Evolutionary conservation across 2,113 vertebrate genomes (phyloP).

Genomic region (Alectura lathami): DNA sequence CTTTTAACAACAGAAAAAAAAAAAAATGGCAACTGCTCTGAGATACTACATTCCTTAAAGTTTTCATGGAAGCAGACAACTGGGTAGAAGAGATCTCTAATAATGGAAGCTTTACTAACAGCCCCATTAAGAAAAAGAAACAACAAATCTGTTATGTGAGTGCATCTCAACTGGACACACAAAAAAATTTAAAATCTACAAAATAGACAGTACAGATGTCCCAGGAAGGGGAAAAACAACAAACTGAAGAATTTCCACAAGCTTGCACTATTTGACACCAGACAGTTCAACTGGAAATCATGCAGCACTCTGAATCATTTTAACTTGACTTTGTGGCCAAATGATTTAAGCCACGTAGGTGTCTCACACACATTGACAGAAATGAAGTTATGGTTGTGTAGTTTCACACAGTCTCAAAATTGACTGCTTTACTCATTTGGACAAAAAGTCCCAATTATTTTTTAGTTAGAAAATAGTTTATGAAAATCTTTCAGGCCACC

Average conservation of each 20-base stretch:
- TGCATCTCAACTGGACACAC: no score
- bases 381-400: background rate
- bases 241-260: background rate
- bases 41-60: background rate
- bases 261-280: background rate
- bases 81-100: background rate
- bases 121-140: background rate
- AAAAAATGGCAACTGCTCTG: background rate
- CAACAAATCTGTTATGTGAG: background rate
- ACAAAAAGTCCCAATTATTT: background rate
- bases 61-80: background rate
- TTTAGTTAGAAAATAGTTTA: background rate
- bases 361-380: background rate
- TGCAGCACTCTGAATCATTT: background rate
- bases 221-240: background rate
- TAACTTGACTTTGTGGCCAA: background rate
- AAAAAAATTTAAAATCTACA: no score
- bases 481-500: background rate
- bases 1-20: no score
- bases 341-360: background rate
- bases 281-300: background rate
- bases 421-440: background rate
- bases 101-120: background rate
- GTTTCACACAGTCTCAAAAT: background rate
- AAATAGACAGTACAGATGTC: background rate